Conservation (phyloP, 2,113 vertebrate species). For the Pelecanus crispus region DNA sequence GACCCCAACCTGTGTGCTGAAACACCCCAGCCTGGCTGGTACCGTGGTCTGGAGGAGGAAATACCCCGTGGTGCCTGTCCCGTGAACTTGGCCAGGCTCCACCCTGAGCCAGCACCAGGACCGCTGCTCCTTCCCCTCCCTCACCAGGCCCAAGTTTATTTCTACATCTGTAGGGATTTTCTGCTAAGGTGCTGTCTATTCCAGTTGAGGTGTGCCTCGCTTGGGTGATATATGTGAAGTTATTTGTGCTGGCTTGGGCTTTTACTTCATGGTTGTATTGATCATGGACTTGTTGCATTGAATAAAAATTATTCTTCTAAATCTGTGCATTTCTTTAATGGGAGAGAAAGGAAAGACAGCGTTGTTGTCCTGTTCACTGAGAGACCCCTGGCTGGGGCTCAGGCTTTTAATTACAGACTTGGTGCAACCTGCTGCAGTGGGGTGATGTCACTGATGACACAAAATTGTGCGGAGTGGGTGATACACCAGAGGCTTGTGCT, state of each 20-base stretch:
- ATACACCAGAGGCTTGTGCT: not conserved
- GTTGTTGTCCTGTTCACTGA: rapidly evolving
- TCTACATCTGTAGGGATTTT: not conserved
- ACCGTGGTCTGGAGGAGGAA: not conserved
- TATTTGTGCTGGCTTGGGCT: not conserved
- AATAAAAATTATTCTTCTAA: not conserved
- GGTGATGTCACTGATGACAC: not conserved
- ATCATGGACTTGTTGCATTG: not conserved
- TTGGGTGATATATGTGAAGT: rapidly evolving
- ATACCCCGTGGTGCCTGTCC: no score
- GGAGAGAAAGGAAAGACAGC: not conserved
- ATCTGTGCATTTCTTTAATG: not conserved
- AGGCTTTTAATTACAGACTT: not conserved
- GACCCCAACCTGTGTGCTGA: not conserved
- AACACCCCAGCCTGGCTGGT: not conserved
- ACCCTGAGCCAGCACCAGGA: not conserved
- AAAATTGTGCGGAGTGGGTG: not conserved
- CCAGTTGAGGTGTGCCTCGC: not conserved
- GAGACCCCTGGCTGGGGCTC: not conserved
- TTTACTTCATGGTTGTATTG: not conserved
- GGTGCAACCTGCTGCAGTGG: rapidly evolving
- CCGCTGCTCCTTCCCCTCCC: not conserved
- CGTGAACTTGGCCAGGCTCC: rapidly evolving
- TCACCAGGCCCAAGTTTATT: rapidly evolving
- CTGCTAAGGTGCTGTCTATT: not conserved